phyloP scores from a whole-genome alignment of 1,140 invertebrate species.

The Mizuhopecten yessoensis region DNA sequence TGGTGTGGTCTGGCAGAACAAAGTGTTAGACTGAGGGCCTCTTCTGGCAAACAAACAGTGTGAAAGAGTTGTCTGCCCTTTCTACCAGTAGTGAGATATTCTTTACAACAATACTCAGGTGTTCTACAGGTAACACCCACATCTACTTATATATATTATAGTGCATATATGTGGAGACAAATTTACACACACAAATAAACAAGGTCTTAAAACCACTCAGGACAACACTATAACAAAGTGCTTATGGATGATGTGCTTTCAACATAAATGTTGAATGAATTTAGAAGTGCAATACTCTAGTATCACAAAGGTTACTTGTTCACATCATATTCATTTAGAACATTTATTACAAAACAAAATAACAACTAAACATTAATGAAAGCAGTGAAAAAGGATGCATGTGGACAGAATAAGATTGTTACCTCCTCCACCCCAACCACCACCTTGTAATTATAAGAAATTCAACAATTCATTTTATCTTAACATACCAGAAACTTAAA shows the following conservation, averaged over 20 bases:
- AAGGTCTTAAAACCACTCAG: background rate
- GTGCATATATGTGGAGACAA: background rate
- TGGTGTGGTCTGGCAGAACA: no score
- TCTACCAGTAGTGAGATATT: background rate
- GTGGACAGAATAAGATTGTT: background rate
- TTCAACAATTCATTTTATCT: background rate
- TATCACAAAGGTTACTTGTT: background rate
- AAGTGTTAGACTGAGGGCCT: no score
- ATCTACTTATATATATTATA: background rate
- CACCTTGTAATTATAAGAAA: conserved; percentile 30
- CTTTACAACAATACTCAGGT: background rate
- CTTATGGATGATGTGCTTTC: conserved; percentile 17
- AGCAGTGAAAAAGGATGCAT: background rate
- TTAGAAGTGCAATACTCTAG: background rate
- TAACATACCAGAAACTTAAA: background rate
- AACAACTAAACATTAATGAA: background rate
- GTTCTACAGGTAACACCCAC: background rate
- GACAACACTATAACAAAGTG: background rate
- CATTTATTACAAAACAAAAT: background rate
- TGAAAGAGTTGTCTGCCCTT: background rate
- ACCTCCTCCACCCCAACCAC: conserved; percentile 36
- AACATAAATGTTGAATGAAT: background rate
- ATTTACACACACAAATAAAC: background rate
- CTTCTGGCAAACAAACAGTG: background rate
- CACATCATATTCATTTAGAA: background rate